Evolutionary conservation across 1,140 invertebrate genomes (phyloP), one percentile per base, ranked within the genome.

Genomic region (Drosophila burlai): DNA sequence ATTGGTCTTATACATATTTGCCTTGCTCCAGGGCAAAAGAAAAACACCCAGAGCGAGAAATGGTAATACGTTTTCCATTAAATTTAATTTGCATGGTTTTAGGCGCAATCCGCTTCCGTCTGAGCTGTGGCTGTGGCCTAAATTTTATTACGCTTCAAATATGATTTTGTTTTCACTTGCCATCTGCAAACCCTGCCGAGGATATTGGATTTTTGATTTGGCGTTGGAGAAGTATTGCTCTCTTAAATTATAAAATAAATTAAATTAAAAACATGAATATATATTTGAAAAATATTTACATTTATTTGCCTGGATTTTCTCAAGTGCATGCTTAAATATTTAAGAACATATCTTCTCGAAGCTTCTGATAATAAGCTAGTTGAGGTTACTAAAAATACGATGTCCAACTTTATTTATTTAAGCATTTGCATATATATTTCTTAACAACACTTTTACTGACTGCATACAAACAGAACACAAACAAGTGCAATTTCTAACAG

Each of bases 21-120:
- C 43, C 40, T 47, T 65, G 47, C 38, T 50, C 47, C 26, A 31
- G 64, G 3, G 40, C 52, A 13, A 40, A 52, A 29, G 29, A 31
- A 64, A 24, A 49, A 31, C 34, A 34, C 18, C 36, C 34, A 46
- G 62, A 71, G 64, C 55, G 40, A 58, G 71, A 76, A 83, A 80
- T 83, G 68, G 81, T 80, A 83, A 87, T 87, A 83, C 47, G 80
- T 83, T 87, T 87, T 87, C 76, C 84, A 87, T 83, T 76, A 78
- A 81, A 87, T 83, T 87, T 87, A 75, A 87, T 87, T 87, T 87
- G 73, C 72, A 77, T 87, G 80, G 80, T 80, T 87, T 87, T 87
- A 87, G 84, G 80, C 83, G 46, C 45, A 84, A 80, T 83, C 62
- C 71, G 57, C 76, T 76, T 62, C 71, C 72, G 65, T 46, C 49